These are phyloP conservation scores for Nemotelus nigrinus DNA, from an alignment of 2,888 invertebrate species.

Conservation along the genomic window DNA sequence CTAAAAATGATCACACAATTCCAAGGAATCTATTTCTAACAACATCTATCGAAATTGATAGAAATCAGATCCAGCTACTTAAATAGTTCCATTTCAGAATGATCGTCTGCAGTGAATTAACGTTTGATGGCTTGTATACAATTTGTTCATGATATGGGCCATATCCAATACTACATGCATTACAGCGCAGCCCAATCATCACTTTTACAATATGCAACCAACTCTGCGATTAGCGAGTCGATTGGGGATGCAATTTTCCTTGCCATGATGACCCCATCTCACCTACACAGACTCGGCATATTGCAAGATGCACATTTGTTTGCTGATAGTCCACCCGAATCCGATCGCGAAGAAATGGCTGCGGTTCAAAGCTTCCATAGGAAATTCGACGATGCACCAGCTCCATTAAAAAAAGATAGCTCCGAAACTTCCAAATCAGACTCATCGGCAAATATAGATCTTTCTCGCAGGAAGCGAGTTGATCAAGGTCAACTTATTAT, in stretches of 20 bases:
- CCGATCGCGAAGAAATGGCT: slow-evolving; percentile 45
- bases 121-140: slow-evolving; percentile 72
- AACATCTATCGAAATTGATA: too few species aligned
- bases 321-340: slow-evolving; percentile 54
- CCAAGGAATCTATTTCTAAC: too few species aligned
- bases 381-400: slow-evolving; percentile 44
- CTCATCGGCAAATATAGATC: too few species aligned
- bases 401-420: slow-evolving; percentile 42
- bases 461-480: too few species aligned
- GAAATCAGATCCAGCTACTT: too few species aligned
- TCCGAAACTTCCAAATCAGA: background rate
- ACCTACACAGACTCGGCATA: slow-evolving; percentile 72
- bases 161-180: slow-evolving; percentile 78
- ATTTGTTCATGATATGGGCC: slow-evolving; percentile 80
- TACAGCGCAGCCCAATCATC: slow-evolving; percentile 70
- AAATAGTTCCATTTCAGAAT: slow-evolving; percentile 67
- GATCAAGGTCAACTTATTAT: too few species aligned
- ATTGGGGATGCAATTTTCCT: slow-evolving; percentile 78
- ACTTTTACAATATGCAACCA: slow-evolving; percentile 74
- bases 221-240: slow-evolving; percentile 78
- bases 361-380: slow-evolving; percentile 50
- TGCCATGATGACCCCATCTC: slow-evolving; percentile 74
- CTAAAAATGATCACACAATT: too few species aligned
- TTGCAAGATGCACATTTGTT: slow-evolving; percentile 67
- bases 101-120: slow-evolving; percentile 71